phyloP scores from a whole-genome alignment of 2,888 invertebrate genomes.

The Pristionchus mayeri region DNA sequence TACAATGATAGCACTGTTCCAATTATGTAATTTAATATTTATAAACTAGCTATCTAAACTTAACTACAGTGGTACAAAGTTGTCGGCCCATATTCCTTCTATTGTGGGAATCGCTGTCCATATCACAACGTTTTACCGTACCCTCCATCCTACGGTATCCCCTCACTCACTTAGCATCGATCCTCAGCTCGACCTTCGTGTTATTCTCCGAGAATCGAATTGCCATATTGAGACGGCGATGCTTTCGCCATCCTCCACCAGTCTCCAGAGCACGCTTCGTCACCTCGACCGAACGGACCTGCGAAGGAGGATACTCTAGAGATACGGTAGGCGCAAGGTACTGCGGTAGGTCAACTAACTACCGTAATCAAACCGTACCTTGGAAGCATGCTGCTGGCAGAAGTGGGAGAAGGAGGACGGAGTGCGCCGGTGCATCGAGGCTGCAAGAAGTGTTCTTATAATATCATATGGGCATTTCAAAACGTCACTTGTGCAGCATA shows the following conservation, averaged over 20 bases:
- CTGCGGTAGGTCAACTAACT: neutral
- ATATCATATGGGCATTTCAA: too few relatives aligned
- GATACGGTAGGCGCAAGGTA: neutral
- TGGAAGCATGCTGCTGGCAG: constrained; percentile 4
- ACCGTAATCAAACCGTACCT: constrained; percentile 25
- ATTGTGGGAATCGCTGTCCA: neutral
- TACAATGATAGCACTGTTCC: neutral
- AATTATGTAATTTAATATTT: too few relatives aligned
- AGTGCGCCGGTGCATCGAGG: constrained; percentile 8
- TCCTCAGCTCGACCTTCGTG: constrained; percentile 54
- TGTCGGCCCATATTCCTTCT: neutral
- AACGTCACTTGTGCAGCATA: too few relatives aligned
- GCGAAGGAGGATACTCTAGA: neutral
- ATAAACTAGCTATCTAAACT: too few relatives aligned
- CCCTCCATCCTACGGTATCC: neutral
- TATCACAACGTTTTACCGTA: neutral
- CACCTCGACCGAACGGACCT: constrained; percentile 57
- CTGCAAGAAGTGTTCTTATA: neutral
- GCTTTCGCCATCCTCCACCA: constrained; percentile 50
- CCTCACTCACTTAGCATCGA: constrained; percentile 56
- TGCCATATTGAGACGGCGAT: constrained; percentile 56
- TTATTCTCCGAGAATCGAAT: constrained; percentile 53
- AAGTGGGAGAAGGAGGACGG: constrained; percentile 22
- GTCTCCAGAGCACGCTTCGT: constrained; percentile 55
- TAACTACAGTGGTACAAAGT: too few relatives aligned